Conservation (phyloP, 2,888 invertebrate genomes). For the Tineola bisselliella region DNA sequence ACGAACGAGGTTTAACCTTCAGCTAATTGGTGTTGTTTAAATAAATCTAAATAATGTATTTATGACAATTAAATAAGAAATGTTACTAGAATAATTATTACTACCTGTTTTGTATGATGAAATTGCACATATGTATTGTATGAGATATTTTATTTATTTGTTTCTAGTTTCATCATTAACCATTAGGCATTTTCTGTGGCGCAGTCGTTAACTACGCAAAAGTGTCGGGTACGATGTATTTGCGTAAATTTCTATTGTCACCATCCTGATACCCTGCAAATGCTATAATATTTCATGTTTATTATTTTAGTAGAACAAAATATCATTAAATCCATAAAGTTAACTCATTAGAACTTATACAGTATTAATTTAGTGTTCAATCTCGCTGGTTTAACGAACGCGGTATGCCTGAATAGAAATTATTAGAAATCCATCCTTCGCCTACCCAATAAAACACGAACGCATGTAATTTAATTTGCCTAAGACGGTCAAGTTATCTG, state of each 20-base stretch:
- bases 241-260: too few species aligned
- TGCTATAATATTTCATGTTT: too few species aligned
- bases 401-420: neutral
- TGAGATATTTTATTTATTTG: neutral
- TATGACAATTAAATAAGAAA: conserved; percentile 10
- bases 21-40: conserved; percentile 8
- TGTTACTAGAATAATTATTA: neutral
- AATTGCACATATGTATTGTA: neutral
- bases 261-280: too few species aligned
- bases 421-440: neutral
- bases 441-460: neutral
- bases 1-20: neutral
- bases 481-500: neutral
- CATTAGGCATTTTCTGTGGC: too few species aligned
- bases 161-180: neutral
- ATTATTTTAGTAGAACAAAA: too few species aligned
- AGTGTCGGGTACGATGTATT: too few species aligned
- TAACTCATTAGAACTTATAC: too few species aligned
- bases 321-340: too few species aligned
- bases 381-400: neutral
- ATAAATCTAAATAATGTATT: conserved; percentile 7
- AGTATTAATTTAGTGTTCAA: neutral
- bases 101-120: neutral
- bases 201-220: too few species aligned
- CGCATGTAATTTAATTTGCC: neutral